A percentile compares a stretch with the other conserved stretches of the same genome.
Evolutionary conservation across 1,140 invertebrate genomes (phyloP).

Genomic region (Leptestheria dahalacensis): DNA sequence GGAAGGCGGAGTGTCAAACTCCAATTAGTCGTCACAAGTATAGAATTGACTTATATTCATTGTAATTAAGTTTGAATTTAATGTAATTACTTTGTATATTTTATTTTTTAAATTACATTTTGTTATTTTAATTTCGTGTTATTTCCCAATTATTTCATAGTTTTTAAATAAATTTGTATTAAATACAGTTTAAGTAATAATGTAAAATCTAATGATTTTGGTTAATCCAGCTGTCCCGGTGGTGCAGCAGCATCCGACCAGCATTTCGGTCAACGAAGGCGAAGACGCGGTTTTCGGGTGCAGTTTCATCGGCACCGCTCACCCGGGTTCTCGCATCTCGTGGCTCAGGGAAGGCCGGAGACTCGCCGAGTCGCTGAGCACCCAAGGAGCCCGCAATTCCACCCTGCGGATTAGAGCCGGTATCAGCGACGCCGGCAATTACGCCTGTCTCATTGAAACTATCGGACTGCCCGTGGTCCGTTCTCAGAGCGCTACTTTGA

Average conservation of each 20-base stretch:
- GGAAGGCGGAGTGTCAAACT: not conserved
- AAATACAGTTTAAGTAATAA: too few species aligned
- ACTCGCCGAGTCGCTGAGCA: conserved; percentile 35
- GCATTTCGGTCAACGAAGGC: conserved; percentile 45
- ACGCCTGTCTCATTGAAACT: conserved; percentile 17
- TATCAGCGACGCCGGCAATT: conserved; percentile 21
- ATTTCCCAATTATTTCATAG: too few species aligned
- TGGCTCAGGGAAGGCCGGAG: conserved; percentile 55
- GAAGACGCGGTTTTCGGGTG: conserved; percentile 46
- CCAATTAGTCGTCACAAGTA: conserved; percentile 8
- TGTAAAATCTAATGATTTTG: conserved; percentile 2
- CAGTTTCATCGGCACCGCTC: conserved; percentile 40
- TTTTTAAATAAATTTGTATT: too few species aligned
- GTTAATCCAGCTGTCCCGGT: conserved; percentile 35
- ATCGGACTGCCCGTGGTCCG: conserved; percentile 17
- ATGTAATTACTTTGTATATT: too few species aligned
- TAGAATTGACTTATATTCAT: too few species aligned
- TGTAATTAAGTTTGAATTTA: too few species aligned
- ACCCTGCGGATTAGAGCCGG: conserved; percentile 23
- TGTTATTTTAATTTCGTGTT: too few species aligned
- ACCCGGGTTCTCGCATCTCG: conserved; percentile 43
- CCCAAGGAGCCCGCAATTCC: conserved; percentile 18
- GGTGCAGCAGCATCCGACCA: conserved; percentile 37
- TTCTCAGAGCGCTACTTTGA: conserved; percentile 41
- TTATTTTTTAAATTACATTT: too few species aligned